These are phyloP conservation scores for Atta cephalotes DNA, from an alignment of 1,140 invertebrate species.

Conservation along the genomic window DNA sequence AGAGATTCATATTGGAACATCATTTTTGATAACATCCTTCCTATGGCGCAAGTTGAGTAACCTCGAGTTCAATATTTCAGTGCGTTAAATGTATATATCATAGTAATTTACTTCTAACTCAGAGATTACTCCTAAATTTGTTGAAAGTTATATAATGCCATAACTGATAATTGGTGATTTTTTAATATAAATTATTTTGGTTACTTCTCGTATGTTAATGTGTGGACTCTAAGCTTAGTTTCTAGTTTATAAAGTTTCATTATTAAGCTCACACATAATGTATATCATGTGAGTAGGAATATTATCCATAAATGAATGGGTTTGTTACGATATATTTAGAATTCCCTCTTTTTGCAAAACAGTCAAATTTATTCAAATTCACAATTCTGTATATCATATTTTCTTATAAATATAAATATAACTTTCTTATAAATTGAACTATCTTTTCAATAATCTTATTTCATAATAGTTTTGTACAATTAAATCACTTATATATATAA, in stretches of 20 bases:
- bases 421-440: neutral
- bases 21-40: slow-evolving; percentile 60
- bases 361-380: slow-evolving; percentile 18
- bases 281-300: slow-evolving; percentile 29
- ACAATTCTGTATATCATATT: slow-evolving; percentile 23
- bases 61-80: slow-evolving; percentile 20
- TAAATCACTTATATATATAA: slow-evolving; percentile 47
- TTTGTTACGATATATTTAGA: neutral
- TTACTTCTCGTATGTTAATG: slow-evolving; percentile 1
- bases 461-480: slow-evolving; percentile 48
- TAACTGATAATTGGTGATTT: neutral
- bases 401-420: slow-evolving; percentile 24
- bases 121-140: slow-evolving; percentile 7
- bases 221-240: slow-evolving; percentile 56
- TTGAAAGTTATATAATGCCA: neutral
- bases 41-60: slow-evolving; percentile 11
- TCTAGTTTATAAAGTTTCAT: slow-evolving; percentile 59
- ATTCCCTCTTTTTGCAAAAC: neutral
- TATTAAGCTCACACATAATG: slow-evolving; percentile 47
- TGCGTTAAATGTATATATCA: slow-evolving; percentile 11
- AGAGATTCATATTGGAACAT: slow-evolving; percentile 48
- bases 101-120: slow-evolving; percentile 24
- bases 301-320: slow-evolving; percentile 21
- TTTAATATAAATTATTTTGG: slow-evolving; percentile 5
- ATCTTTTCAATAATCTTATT: slow-evolving; percentile 29